phyloP scores from a whole-genome alignment of 2,797 vertebrate species.

The Anguilla marmorata region DNA sequence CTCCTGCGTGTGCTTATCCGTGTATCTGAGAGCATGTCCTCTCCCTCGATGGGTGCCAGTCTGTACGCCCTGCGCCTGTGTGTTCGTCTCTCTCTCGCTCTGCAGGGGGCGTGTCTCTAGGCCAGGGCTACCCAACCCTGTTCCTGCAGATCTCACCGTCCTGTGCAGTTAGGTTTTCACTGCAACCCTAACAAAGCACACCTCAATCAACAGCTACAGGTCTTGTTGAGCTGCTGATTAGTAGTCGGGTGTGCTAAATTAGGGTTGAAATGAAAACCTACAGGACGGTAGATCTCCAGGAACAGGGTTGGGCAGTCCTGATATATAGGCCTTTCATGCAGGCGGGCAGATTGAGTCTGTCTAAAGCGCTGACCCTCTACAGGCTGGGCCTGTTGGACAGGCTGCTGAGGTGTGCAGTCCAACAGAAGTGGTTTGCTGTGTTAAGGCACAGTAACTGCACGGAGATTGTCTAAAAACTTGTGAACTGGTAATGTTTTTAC shows the following conservation, averaged over 20 bases:
- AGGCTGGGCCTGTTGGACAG: background rate
- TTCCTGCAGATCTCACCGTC: no score
- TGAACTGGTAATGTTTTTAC: no score
- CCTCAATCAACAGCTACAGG: no score
- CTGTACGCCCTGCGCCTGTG: background rate
- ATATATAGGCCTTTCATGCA: background rate
- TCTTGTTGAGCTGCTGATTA: no score
- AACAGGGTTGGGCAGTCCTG: no score
- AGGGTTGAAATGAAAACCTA: no score
- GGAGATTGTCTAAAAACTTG: background rate
- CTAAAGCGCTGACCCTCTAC: constrained; percentile 60
- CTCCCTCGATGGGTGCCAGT: background rate
- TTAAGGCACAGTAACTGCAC: background rate
- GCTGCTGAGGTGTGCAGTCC: background rate
- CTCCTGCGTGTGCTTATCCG: no score
- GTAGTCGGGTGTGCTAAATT: no score
- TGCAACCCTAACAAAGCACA: no score
- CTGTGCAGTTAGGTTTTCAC: no score
- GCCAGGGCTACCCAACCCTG: background rate
- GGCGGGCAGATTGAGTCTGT: constrained; percentile 61
- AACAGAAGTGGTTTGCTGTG: background rate
- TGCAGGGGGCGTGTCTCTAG: background rate
- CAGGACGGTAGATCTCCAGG: no score
- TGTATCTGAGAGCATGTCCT: no score
- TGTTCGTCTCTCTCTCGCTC: constrained; percentile 34